phyloP scores from a whole-genome alignment of 2,113 vertebrate species.

The Brachyhypopomus gauderio region DNA sequence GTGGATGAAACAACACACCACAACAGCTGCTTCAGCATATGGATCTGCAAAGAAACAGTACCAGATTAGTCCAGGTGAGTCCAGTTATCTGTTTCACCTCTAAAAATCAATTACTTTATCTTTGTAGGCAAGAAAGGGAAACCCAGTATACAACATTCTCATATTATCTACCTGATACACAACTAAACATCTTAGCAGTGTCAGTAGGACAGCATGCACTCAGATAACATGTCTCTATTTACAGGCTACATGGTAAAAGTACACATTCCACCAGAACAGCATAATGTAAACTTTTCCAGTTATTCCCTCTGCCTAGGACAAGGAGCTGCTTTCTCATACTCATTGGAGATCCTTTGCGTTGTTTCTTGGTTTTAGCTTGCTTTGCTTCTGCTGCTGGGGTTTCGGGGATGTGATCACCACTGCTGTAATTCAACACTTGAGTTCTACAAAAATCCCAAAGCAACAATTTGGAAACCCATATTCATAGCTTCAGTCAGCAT shows the following conservation, averaged over 20 bases:
- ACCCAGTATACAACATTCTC: background rate
- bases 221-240: constrained; percentile 11
- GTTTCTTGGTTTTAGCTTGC: constrained; percentile 65
- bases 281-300: background rate
- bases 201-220: constrained; percentile 1
- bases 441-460: background rate
- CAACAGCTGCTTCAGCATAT: constrained; percentile 59
- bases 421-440: background rate
- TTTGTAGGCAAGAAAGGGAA: background rate
- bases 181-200: constrained; percentile 6
- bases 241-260: background rate
- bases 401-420: constrained; percentile 45
- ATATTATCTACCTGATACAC: constrained; percentile 3
- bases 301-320: background rate
- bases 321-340: constrained; percentile 62
- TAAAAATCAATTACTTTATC: too few species aligned
- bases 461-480: background rate
- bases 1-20: constrained; percentile 41
- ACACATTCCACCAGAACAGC: background rate
- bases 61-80: background rate
- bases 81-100: background rate
- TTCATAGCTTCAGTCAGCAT: background rate
- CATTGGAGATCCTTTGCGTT: constrained; percentile 67
- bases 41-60: constrained; percentile 67
- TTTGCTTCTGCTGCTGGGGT: constrained; percentile 51